A percentile compares a stretch with the other conserved stretches of the same genome.
Conservation (phyloP, 92 coral and sea anemone genomes). For the Bergia sp. region DNA sequence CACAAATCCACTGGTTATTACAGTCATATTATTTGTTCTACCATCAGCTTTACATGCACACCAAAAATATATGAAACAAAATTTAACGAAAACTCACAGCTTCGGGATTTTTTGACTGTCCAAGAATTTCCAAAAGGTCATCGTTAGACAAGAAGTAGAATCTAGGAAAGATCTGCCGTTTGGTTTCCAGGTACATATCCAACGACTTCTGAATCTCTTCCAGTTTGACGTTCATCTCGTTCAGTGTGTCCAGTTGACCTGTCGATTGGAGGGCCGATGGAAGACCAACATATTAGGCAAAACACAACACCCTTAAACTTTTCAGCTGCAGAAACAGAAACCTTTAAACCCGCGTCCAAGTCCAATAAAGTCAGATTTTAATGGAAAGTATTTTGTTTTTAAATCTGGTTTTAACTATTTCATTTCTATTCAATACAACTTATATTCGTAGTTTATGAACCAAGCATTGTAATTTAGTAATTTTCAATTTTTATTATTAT, state of each 20-base stretch:
- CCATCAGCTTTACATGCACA: background rate
- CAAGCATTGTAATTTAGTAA: no score
- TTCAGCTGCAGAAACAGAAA: background rate
- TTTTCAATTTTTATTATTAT: no score
- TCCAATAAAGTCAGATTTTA: no score
- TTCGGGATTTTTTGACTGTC: slow-evolving; percentile 99
- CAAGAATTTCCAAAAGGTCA: slow-evolving; percentile 96
- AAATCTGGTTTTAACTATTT: no score
- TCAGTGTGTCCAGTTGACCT: slow-evolving; percentile 93
- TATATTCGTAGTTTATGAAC: no score
- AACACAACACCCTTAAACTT: background rate
- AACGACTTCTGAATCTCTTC: slow-evolving; percentile 98
- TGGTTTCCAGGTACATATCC: slow-evolving; percentile 98
- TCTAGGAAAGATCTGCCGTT: slow-evolving; percentile 97
- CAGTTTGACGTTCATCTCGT: slow-evolving; percentile 96
- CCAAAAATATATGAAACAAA: background rate
- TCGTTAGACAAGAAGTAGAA: slow-evolving; percentile 98
- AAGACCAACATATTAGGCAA: no score
- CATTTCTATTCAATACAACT: no score
- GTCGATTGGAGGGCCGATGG: background rate
- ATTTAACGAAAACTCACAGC: slow-evolving; percentile 74
- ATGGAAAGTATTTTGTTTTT: no score
- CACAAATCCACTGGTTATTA: background rate
- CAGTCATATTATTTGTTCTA: background rate
- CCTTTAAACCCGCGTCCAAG: background rate